Percentiles rank a stretch among this genome's conserved stretches.
Evolutionary conservation across 1,140 invertebrate species (phyloP).

Genomic region (Pantala flavescens): DNA sequence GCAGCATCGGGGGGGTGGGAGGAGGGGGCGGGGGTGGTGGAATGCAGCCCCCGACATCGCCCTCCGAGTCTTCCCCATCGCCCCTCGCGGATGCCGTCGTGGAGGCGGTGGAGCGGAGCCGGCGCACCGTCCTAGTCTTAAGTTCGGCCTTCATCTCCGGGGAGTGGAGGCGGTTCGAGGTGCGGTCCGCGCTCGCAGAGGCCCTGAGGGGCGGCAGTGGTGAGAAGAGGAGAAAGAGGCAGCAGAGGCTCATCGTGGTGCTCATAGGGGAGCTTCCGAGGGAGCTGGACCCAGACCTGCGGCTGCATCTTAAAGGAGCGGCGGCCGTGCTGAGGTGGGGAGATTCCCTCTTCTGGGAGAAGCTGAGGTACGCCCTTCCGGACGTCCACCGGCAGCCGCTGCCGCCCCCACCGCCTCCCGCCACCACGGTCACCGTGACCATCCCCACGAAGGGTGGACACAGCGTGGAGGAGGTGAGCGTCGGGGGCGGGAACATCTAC

Average conservation of each 20-base stretch:
- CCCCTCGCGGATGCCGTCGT: constrained; percentile 80
- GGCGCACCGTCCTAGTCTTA: constrained; percentile 78
- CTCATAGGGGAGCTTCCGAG: constrained; percentile 72
- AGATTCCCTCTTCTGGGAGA: constrained; percentile 90
- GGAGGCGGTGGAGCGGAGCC: constrained; percentile 79
- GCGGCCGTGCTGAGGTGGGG: constrained; percentile 79
- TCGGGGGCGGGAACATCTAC: constrained; percentile 1
- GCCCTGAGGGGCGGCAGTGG: constrained; percentile 58
- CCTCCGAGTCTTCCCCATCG: constrained; percentile 39
- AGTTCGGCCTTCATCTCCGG: constrained; percentile 88
- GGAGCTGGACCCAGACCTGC: constrained; percentile 80
- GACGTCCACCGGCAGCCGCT: constrained; percentile 2
- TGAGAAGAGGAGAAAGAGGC: constrained; percentile 32
- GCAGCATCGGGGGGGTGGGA: constrained; percentile 74
- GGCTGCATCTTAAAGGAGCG: constrained; percentile 78
- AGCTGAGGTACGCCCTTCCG: constrained; percentile 82
- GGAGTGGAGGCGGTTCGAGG: constrained; percentile 89
- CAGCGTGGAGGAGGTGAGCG: constrained; percentile 1
- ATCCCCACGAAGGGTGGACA: neutral
- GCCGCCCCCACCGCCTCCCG: neutral
- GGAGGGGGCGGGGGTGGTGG: neutral
- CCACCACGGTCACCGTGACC: constrained; percentile 1
- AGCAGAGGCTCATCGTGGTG: constrained; percentile 72
- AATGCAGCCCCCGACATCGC: neutral
- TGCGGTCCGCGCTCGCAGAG: constrained; percentile 83